Base-by-base conservation (phyloP, 1,140 invertebrate species). In the Radopholus similis region DNA sequence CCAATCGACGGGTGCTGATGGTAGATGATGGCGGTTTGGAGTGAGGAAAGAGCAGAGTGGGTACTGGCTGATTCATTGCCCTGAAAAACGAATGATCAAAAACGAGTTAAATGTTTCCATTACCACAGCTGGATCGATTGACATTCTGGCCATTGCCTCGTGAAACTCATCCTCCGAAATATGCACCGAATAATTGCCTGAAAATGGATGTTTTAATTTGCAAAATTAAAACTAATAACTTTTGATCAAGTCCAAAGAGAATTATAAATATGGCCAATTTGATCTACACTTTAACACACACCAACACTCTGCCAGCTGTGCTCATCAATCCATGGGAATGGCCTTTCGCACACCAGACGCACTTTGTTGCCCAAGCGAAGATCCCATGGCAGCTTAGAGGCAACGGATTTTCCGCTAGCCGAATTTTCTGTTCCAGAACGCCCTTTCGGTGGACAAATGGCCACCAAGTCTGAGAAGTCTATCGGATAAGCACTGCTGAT, bases 1-100 rank as follows among this genome's bases (percentile, higher is more conserved):
- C 59, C 59, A 62, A 62, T 49, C 21, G 59, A 62, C 4, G 59
- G 59, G 49, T 42, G 47, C n/a, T 62, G 59, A n/a, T 47, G 37
- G 49, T 40, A 62, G 0, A 62, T 21, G 18, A 49, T 15, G 23
- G 59, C 59, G 18, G n/a, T n/a, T 49, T 62, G 59, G 18, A 62
- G 59, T 2, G 32, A 62, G 18, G 49, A n/a, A n/a, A n/a, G n/a
- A n/a, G 13, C 40, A 28, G 9, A 2, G 40, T 21, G 4, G n/a
- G 21, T 2, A 47, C n/a, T 47, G 30, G n/a, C n/a, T n/a, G n/a
- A n/a, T n/a, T n/a, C n/a, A n/a, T n/a, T n/a, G n/a, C 2, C 4
- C 21, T 51, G 47, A 8, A 42, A 42, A 42, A 42, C 11, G 11
- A 18, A 11, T 42, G 18, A 42, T 13, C 1, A 13, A 0, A 42